Conservation (phyloP, 2,797 vertebrate genomes). For the Leptatherina wallacei region DNA sequence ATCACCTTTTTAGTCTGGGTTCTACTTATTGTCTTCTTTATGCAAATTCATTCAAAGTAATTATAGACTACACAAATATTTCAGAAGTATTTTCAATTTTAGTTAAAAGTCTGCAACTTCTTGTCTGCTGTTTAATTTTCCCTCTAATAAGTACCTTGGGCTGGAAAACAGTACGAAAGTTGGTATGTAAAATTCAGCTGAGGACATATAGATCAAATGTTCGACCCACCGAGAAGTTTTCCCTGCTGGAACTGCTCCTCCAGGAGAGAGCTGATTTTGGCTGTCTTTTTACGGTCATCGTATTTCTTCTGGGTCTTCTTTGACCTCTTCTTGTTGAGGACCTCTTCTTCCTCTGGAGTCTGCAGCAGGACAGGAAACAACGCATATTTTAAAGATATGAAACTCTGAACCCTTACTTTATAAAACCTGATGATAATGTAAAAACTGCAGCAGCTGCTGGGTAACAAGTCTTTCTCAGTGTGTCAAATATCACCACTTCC, state of each 20-base stretch:
- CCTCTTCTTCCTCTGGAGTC: slow-evolving; percentile 97
- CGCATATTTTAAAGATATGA: background rate
- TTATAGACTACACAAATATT: no score
- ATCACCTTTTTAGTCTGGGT: no score
- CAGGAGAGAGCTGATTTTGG: slow-evolving; percentile 92
- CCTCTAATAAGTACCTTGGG: background rate
- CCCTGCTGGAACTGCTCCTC: slow-evolving; percentile 98
- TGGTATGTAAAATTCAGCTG: background rate
- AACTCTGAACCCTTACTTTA: background rate
- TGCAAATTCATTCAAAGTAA: no score
- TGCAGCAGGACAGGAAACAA: slow-evolving; percentile 44
- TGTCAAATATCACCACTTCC: slow-evolving; percentile 80
- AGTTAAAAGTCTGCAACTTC: background rate
- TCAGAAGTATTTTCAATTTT: no score
- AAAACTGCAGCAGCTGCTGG: background rate
- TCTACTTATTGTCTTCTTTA: no score
- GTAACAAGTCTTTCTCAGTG: slow-evolving; percentile 86
- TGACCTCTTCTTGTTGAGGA: slow-evolving; percentile 96
- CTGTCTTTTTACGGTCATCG: slow-evolving; percentile 92
- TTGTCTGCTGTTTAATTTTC: background rate
- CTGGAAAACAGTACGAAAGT: background rate
- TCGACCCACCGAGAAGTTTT: slow-evolving; percentile 92
- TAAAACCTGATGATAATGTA: background rate
- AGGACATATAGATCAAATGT: background rate
- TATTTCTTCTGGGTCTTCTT: slow-evolving; percentile 99